A percentile compares a stretch with the other conserved stretches of the same genome.
Evolutionary conservation across 2,113 vertebrate genomes (phyloP).

Genomic region (Otus sunia): DNA sequence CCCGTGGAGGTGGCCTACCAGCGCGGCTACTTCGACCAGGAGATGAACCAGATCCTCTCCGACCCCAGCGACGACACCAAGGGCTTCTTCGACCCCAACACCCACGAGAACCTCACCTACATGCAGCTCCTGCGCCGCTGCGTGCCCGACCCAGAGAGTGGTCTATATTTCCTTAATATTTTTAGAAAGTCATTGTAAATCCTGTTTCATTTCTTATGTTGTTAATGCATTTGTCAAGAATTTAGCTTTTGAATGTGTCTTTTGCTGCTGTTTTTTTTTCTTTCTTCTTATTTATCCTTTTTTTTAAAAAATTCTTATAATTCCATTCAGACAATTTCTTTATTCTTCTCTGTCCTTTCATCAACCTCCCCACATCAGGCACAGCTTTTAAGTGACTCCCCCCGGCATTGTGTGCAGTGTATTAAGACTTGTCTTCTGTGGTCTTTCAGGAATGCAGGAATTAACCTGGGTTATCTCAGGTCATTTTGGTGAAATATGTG

Average conservation of each 20-base stretch:
- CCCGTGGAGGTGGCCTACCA: conserved; percentile 76
- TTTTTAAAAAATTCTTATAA: rapidly evolving
- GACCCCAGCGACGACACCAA: conserved; percentile 39
- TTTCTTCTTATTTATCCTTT: rapidly evolving
- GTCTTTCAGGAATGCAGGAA: rapidly evolving
- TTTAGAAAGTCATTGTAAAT: rapidly evolving
- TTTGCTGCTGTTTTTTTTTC: rapidly evolving
- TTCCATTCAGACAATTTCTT: rapidly evolving
- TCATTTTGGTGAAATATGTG: rapidly evolving
- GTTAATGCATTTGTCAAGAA: rapidly evolving
- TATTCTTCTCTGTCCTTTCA: rapidly evolving
- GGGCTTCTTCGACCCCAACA: neutral
- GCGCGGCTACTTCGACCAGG: conserved; percentile 67
- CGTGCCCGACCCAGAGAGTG: conserved; percentile 39
- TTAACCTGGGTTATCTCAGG: neutral
- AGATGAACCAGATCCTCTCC: conserved; percentile 37
- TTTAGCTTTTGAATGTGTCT: rapidly evolving
- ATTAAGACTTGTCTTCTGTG: rapidly evolving
- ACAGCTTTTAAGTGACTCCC: neutral
- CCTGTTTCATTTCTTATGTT: rapidly evolving
- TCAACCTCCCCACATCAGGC: rapidly evolving
- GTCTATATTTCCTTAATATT: conserved; percentile 56
- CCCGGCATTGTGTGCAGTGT: rapidly evolving
- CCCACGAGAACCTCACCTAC: conserved; percentile 79
- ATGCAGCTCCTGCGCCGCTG: conserved; percentile 72